phyloP scores from a whole-genome alignment of 2,797 vertebrate genomes.

The Acipenser transmontanus region DNA sequence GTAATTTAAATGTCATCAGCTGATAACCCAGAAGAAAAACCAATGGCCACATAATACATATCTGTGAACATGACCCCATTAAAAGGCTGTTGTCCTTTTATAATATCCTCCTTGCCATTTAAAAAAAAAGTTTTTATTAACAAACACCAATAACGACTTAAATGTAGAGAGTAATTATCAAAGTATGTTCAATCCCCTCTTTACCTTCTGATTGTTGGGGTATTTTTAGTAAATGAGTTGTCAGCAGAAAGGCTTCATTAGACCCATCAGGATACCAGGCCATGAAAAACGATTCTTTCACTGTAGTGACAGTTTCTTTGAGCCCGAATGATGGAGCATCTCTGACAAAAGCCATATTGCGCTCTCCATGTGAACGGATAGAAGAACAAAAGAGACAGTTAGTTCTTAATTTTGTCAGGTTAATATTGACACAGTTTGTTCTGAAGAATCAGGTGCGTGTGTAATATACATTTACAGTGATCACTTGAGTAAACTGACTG shows the following conservation, averaged over 20 bases:
- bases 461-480: constrained; percentile 33
- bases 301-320: constrained; percentile 77
- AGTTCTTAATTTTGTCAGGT: constrained; percentile 83
- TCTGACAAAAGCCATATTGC: constrained; percentile 91
- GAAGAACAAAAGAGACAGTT: constrained; percentile 70
- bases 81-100: constrained; percentile 1
- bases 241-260: constrained; percentile 88
- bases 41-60: constrained; percentile 25
- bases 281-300: constrained; percentile 88
- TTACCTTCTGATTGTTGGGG: constrained; percentile 47
- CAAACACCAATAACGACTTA: constrained; percentile 6
- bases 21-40: constrained; percentile 33
- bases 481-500: constrained; percentile 39
- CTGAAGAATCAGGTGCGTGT: constrained; percentile 48
- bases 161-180: constrained; percentile 17
- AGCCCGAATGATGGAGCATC: constrained; percentile 78
- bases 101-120: constrained; percentile 10
- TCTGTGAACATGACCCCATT: constrained; percentile 3
- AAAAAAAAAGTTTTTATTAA: not conserved
- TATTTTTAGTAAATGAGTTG: constrained; percentile 79
- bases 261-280: constrained; percentile 87
- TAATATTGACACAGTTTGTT: constrained; percentile 94
- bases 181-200: constrained; percentile 35
- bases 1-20: constrained; percentile 65
- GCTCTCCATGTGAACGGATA: constrained; percentile 59